Conservation (phyloP, 92 coral and sea anemone species). For the Siderastrea radians region DNA sequence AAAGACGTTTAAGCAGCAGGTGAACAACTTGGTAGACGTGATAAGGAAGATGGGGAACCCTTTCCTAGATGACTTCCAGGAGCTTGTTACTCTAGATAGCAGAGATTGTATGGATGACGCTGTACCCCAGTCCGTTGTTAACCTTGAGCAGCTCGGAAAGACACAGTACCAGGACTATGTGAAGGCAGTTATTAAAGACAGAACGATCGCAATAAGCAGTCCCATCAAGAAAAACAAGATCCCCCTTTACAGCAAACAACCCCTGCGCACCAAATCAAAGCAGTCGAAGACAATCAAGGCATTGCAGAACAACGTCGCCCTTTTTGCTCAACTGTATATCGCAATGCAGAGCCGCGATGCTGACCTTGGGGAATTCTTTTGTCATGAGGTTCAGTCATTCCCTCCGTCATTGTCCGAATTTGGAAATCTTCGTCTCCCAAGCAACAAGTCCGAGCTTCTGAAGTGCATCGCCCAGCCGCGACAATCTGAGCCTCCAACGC, state of each 20-base stretch:
- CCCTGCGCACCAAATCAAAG: slow-evolving; percentile 47
- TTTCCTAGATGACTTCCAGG: slow-evolving; percentile 71
- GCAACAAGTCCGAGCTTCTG: slow-evolving; percentile 43
- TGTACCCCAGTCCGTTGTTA: slow-evolving; percentile 56
- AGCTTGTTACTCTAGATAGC: slow-evolving; percentile 74
- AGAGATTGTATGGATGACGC: slow-evolving; percentile 60
- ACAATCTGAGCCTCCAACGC: slow-evolving; percentile 47
- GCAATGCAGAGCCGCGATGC: slow-evolving; percentile 69
- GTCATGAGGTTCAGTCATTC: slow-evolving; percentile 63
- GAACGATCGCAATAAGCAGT: slow-evolving; percentile 45
- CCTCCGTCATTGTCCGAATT: slow-evolving; percentile 69
- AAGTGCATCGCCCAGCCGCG: slow-evolving; percentile 21
- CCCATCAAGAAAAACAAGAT: slow-evolving; percentile 74
- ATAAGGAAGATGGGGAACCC: slow-evolving; percentile 79
- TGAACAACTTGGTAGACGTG: slow-evolving; percentile 53
- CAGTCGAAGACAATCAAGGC: slow-evolving; percentile 52
- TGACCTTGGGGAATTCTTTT: slow-evolving; percentile 65
- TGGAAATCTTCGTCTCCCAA: slow-evolving; percentile 61
- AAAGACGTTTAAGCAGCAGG: slow-evolving; percentile 63
- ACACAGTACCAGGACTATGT: slow-evolving; percentile 65
- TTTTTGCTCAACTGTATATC: slow-evolving; percentile 65
- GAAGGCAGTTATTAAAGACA: slow-evolving; percentile 60
- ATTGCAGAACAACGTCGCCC: slow-evolving; percentile 58
- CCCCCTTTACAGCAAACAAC: slow-evolving; percentile 54
- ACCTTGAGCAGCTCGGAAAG: slow-evolving; percentile 56